Evolutionary conservation across 2,113 vertebrate genomes (phyloP).

Genomic region (Sinocyclocheilus rhinocerous): DNA sequence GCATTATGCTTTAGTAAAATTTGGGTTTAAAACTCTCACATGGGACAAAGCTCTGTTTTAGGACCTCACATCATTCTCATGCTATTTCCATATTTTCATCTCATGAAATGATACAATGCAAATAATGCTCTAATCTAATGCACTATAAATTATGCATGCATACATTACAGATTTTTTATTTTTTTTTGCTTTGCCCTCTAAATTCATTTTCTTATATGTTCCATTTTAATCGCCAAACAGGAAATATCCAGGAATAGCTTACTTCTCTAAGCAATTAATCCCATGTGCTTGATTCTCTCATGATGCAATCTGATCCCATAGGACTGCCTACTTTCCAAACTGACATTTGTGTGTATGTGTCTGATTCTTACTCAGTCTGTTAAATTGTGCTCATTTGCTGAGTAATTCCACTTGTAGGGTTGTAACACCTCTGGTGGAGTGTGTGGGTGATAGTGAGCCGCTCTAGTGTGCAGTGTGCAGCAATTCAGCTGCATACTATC

Average conservation of each 20-base stretch:
- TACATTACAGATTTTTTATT: no score
- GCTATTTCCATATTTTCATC: background rate
- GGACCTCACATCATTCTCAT: background rate
- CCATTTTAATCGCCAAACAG: background rate
- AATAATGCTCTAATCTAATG: background rate
- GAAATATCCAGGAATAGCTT: background rate
- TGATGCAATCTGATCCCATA: background rate
- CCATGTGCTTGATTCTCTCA: background rate
- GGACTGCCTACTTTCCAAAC: background rate
- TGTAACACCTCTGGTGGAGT: no score
- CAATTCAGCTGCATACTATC: no score
- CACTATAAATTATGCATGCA: background rate
- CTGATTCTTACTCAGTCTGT: no score
- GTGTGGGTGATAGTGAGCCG: no score
- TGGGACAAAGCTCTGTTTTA: background rate
- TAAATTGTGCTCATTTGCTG: no score
- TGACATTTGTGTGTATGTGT: background rate
- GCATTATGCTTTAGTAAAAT: background rate
- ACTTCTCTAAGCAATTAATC: conserved; percentile 7
- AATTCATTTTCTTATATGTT: background rate
- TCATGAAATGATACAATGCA: background rate
- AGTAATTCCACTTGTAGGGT: no score
- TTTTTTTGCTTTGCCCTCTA: background rate
- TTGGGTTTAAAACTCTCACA: background rate
- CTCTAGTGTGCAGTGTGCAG: no score